phyloP scores from a whole-genome alignment of 2,888 invertebrate genomes.

The Leptopilina drosophilae region DNA sequence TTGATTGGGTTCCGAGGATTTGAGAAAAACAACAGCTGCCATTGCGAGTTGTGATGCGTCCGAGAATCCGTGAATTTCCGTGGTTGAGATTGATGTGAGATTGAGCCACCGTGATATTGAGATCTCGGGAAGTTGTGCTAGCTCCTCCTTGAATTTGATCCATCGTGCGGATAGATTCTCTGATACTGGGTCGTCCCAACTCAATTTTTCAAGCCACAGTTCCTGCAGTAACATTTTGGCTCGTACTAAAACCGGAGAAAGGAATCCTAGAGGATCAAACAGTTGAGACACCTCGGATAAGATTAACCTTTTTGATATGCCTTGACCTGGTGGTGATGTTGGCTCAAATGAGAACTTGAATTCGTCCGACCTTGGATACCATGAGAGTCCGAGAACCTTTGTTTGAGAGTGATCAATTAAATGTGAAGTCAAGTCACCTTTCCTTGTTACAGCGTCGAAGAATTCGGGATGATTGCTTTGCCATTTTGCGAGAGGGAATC shows the following conservation, averaged over 20 bases:
- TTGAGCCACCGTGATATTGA: conserved; percentile 50
- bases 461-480: conserved; percentile 12
- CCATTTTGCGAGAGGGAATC: conserved; percentile 42
- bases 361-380: conserved; percentile 32
- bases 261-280: conserved; percentile 50
- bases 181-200: conserved; percentile 50
- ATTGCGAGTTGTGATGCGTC: not conserved
- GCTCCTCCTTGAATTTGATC: conserved; percentile 43
- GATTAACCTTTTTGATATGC: conserved; percentile 34
- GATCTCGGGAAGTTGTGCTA: conserved; percentile 43
- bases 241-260: conserved; percentile 42
- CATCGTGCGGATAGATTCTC: not conserved
- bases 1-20: conserved; percentile 42
- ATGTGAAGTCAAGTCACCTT: conserved; percentile 19
- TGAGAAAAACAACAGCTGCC: not conserved
- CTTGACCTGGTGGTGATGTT: not conserved
- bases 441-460: not conserved
- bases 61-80: not conserved
- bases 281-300: conserved; percentile 4
- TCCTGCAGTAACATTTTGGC: conserved; percentile 48
- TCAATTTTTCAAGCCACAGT: conserved; percentile 48
- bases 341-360: conserved; percentile 10
- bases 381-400: conserved; percentile 48
- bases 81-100: conserved; percentile 21
- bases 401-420: conserved; percentile 43